Percentiles rank a stretch among this genome's conserved stretches.
Evolutionary conservation across 2,888 invertebrate species (phyloP).

Genomic region (Drosophila pseudotakahashii): DNA sequence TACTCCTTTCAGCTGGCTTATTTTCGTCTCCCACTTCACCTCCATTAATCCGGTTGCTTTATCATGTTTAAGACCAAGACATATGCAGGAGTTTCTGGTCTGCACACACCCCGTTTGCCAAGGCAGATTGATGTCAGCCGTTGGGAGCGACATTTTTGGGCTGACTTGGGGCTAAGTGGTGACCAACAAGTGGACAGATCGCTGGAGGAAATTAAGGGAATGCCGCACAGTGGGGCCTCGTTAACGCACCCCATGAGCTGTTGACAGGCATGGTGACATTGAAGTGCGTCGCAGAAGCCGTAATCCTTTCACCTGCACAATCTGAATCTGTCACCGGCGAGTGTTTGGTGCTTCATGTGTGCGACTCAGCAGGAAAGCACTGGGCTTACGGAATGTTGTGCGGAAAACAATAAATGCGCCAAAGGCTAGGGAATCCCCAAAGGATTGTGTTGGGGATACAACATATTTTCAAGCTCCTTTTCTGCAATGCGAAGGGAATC

Average conservation of each 20-base stretch:
- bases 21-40: not conserved
- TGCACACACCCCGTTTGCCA: not conserved
- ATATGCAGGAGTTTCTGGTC: slow-evolving; percentile 13
- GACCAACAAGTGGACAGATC: slow-evolving; percentile 52
- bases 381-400: slow-evolving; percentile 21
- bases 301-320: slow-evolving; percentile 38
- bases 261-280: slow-evolving; percentile 20
- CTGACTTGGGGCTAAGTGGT: slow-evolving; percentile 32
- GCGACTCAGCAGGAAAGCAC: slow-evolving; percentile 3
- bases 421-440: not conserved
- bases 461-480: not conserved
- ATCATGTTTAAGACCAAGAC: slow-evolving; percentile 22
- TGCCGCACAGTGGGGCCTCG: slow-evolving; percentile 17
- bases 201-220: slow-evolving; percentile 33
- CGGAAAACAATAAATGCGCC: slow-evolving; percentile 18
- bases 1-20: slow-evolving; percentile 2
- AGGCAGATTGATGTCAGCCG: slow-evolving; percentile 56
- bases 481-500: not conserved
- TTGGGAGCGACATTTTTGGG: slow-evolving; percentile 35
- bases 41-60: slow-evolving; percentile 25
- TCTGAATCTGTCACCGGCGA: slow-evolving; percentile 31
- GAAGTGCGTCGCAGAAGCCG: slow-evolving; percentile 19
- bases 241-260: slow-evolving; percentile 18
- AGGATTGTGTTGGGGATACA: not conserved
- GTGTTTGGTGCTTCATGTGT: slow-evolving; percentile 6